Base-by-base conservation (phyloP, 2,888 invertebrate genomes). In the Keiferia lycopersicella region DNA sequence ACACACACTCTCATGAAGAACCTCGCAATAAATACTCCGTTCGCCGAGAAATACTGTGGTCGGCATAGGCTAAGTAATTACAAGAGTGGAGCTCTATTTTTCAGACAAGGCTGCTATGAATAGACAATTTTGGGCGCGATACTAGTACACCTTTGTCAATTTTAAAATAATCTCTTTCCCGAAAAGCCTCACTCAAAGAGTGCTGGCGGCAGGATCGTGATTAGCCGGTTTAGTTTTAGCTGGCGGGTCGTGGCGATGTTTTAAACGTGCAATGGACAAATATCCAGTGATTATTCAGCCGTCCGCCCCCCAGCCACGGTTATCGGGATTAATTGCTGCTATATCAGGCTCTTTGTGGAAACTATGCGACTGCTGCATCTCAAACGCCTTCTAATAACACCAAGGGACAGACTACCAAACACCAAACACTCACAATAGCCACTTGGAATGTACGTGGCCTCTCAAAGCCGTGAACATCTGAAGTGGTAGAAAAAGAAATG, bases 271-370 rank as follows among this genome's bases (percentile, higher is more conserved):
- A 65, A 63, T 57, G 63, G 57, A 66, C 66, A 65, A 64, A 66
- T 66, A 63, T 51, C 63, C n/a, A 57, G 18, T 30, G 30, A 65
- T 66, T 65, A 66, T 62, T 66, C 62, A 66, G 26, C 58, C 22
- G 64, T 56, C 61, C 64, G 61, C 65, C 65, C 60, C 30, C 63
- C 63, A 62, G 65, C 61, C 22, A 61, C 65, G 67, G 67, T 65
- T 63, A 67, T 64, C 67, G 62, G 63, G 61, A 67, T 64, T 65
- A 67, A 65, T 67, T 61, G 63, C 58, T 30, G 59, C 65, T 59
- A 67, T 66, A 67, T n/a, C n/a, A n/a, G n/a, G n/a, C n/a, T n/a
- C n/a, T n/a, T n/a, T n/a, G n/a, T n/a, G n/a, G n/a, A n/a, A n/a
- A n/a, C n/a, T n/a, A n/a, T n/a, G n/a, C n/a, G n/a, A n/a, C n/a